Evolutionary conservation across 2,888 invertebrate genomes (phyloP), one percentile per base, ranked within the genome.

Genomic region (Amblyjoppa proteus): DNA sequence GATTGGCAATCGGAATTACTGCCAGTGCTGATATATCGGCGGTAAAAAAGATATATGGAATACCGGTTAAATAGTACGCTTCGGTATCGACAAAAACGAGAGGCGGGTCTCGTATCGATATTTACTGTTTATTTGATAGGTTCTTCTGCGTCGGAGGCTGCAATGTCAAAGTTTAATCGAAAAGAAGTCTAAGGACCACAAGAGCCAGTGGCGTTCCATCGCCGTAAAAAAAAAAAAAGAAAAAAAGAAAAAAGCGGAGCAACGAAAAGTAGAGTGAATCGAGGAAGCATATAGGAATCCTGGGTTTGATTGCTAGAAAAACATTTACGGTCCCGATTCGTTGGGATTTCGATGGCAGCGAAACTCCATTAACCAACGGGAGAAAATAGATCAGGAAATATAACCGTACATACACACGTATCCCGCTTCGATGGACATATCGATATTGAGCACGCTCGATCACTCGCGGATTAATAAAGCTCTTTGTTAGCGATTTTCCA

Each of bases 301-400:
- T 71, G 81, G 79, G 71, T 78, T 84, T 87, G 83, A 87, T 92
- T 90, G 89, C 87, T 84, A 84, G 89, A 83, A 78, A 91, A 88
- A 88, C 87, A 88, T 90, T 90, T 89, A 89, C 81, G 81, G 64
- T 51, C 70, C 34, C 13, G 11, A 49, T 61, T 53, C 56, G 61
- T 56, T 41, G 51, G 11, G 45, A 58, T 74, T 16, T 64, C 53
- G 73, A 68, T 31, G 84, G 78, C 80, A 77, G 74, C 84, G 88
- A 89, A 91, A 91, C 90, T 91, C 90, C 88, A 90, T 91, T 90
- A 91, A 90, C 87, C 87, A 61, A 41, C 61, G 25, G 86, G 80
- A 88, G 89, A 89, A 91, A 91, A 91, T 91, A 87, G 90, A 91
- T 87, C 87, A 87, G 61, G 41, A 64, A 13, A 11, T 34, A 38